phyloP scores from a whole-genome alignment of 2,113 vertebrate genomes.

The Pongo abelii region DNA sequence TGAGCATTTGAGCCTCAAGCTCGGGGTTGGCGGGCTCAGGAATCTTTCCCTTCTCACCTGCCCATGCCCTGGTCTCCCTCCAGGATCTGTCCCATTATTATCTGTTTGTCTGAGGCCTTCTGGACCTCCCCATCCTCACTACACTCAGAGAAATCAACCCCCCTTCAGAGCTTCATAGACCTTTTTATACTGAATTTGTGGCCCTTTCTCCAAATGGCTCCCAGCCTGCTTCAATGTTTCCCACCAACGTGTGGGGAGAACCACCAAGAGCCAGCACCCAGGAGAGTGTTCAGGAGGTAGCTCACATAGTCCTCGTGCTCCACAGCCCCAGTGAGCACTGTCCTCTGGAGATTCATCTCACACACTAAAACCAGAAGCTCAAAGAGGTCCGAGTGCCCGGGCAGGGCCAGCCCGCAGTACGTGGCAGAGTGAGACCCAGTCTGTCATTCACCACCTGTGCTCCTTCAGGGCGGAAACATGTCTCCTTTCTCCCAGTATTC shows the following conservation, averaged over 20 bases:
- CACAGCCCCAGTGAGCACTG: fast-evolving
- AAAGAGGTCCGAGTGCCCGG: neutral
- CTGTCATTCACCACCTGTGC: fast-evolving
- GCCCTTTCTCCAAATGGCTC: neutral
- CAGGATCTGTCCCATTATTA: too few relatives aligned
- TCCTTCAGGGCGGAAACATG: too few relatives aligned
- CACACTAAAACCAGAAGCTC: neutral
- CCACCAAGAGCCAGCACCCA: too few relatives aligned
- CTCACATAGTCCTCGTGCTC: fast-evolving
- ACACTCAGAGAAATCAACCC: neutral
- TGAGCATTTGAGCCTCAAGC: neutral
- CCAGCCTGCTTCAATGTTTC: neutral
- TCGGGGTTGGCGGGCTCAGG: neutral
- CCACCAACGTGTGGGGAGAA: neutral
- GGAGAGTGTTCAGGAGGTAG: too few relatives aligned
- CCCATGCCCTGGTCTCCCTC: neutral
- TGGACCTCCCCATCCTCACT: neutral
- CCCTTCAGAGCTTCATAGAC: neutral
- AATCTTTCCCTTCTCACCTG: too few relatives aligned
- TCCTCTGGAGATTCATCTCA: neutral
- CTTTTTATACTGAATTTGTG: neutral
- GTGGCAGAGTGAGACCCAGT: fast-evolving
- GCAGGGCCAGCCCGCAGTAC: neutral
- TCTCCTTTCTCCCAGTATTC: neutral
- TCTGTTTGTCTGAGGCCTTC: neutral